phyloP scores from a whole-genome alignment of 1,140 invertebrate genomes.

The Solenopsis invicta region DNA sequence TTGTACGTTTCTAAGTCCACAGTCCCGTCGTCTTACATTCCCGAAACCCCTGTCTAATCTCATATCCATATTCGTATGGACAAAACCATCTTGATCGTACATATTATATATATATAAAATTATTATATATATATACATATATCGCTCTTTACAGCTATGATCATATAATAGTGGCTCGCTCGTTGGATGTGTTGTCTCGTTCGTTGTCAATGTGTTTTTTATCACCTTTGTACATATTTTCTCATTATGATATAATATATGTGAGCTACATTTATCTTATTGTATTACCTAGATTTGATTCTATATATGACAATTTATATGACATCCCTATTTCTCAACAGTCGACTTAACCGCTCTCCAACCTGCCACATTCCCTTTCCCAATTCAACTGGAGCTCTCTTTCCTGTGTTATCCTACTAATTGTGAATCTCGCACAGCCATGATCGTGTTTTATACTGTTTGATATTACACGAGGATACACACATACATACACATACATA shows the following conservation, averaged over 20 bases:
- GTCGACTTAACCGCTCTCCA: slow-evolving; percentile 14
- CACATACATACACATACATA: slow-evolving; percentile 39
- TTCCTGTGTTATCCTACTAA: slow-evolving; percentile 63
- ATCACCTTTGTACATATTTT: slow-evolving; percentile 86
- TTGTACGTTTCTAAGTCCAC: slow-evolving; percentile 63
- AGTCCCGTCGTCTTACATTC: slow-evolving; percentile 58
- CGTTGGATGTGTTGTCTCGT: slow-evolving; percentile 87
- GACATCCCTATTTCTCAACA: slow-evolving; percentile 28
- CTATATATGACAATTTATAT: slow-evolving; percentile 76
- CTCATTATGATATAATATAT: slow-evolving; percentile 81
- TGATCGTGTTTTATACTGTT: slow-evolving; percentile 64
- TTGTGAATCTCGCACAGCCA: slow-evolving; percentile 69
- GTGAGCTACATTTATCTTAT: slow-evolving; percentile 84
- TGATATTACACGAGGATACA: slow-evolving; percentile 65
- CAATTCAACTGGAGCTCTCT: slow-evolving; percentile 6
- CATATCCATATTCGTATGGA: slow-evolving; percentile 71
- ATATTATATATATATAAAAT: slow-evolving; percentile 62
- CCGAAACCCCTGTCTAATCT: slow-evolving; percentile 50
- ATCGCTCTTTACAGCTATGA: slow-evolving; percentile 84
- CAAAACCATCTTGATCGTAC: slow-evolving; percentile 72
- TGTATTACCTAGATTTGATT: slow-evolving; percentile 85
- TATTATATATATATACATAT: slow-evolving; percentile 61
- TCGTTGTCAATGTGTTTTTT: slow-evolving; percentile 87
- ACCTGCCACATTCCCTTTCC: neutral
- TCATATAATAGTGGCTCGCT: slow-evolving; percentile 86